A percentile compares a stretch with the other conserved stretches of the same genome.
Evolutionary conservation across 2,113 vertebrate species (phyloP).

Genomic region (Paralichthys olivaceus): DNA sequence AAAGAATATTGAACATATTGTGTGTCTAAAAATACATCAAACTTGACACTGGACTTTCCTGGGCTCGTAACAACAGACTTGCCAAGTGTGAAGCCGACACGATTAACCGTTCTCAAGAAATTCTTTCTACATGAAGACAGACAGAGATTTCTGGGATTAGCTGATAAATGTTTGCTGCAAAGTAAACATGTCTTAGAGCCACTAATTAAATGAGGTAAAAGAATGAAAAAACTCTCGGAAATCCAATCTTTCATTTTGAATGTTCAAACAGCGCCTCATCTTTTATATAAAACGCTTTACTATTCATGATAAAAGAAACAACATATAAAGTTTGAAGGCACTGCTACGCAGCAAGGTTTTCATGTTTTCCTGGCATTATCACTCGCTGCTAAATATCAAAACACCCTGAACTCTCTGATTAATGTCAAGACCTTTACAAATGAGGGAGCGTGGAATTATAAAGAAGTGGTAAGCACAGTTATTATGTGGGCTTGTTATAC

Average conservation of each 20-base stretch:
- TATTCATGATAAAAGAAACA: background rate
- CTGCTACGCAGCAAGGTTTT: conserved; percentile 12
- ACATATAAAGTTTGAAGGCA: background rate
- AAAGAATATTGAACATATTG: too few species aligned
- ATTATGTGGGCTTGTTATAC: conserved; percentile 14
- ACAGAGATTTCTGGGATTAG: background rate
- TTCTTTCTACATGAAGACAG: too few species aligned
- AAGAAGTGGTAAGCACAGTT: conserved; percentile 1
- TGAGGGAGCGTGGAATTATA: background rate
- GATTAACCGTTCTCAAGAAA: too few species aligned
- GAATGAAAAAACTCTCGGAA: background rate
- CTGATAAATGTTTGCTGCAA: background rate
- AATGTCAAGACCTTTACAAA: conserved; percentile 12
- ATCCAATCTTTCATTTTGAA: background rate
- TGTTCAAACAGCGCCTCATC: background rate
- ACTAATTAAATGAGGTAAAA: background rate
- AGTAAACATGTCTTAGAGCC: background rate
- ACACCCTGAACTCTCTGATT: conserved; percentile 24
- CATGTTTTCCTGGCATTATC: conserved; percentile 4
- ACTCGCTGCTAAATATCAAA: conserved; percentile 6
- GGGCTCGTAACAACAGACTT: too few species aligned
- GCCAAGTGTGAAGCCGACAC: too few species aligned
- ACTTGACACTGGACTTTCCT: too few species aligned
- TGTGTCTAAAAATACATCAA: too few species aligned
- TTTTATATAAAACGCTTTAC: background rate